Evolutionary conservation across 1,140 invertebrate species (phyloP), one percentile per base, ranked within the genome.

Genomic region (Hermetia illucens): DNA sequence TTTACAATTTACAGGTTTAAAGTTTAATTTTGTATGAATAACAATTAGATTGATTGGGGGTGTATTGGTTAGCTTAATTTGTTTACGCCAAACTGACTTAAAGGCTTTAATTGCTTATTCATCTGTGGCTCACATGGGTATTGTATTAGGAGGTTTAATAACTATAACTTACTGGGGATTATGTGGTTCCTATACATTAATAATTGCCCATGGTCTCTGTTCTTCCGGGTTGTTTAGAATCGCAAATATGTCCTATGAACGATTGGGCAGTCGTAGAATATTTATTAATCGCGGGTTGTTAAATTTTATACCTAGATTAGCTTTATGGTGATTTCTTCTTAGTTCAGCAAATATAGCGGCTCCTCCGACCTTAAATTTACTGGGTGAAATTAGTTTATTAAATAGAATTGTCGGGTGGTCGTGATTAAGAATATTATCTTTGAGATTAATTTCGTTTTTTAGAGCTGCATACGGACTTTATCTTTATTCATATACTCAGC

Each of bases 161-260:
- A 61, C 52, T n/a, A n/a, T n/a, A n/a, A n/a, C n/a, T n/a, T n/a
- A n/a, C n/a, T n/a, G 51, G 47, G 68, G 67, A 2, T 55, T 51
- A 48, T 44, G 41, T 16, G 65, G 68, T 2, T 40, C 53, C 27
- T 52, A 66, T 47, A 29, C 66, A 43, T 63, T 76, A 60, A 75
- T 75, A 64, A 49, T 76, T 52, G 55, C 55, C 38, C 72, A 77
- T 68, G 72, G 71, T 5, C 50, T 71, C 44, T 69, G 65, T 65
- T 76, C 73, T 36, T 76, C 72, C 5, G 70, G 65, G 0, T 54
- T 76, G 61, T 77, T 77, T 70, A 68, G 61, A 69, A 62, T 77
- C 54, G 62, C 66, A 27, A 73, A 72, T 69, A 58, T 72, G 49
- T 55, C 46, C 51, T 77, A 76, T 70, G 64, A 72, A 45, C 59